phyloP scores from a whole-genome alignment of 64 coral and sea anemone genomes.

The Astreopora myriophthalma region DNA sequence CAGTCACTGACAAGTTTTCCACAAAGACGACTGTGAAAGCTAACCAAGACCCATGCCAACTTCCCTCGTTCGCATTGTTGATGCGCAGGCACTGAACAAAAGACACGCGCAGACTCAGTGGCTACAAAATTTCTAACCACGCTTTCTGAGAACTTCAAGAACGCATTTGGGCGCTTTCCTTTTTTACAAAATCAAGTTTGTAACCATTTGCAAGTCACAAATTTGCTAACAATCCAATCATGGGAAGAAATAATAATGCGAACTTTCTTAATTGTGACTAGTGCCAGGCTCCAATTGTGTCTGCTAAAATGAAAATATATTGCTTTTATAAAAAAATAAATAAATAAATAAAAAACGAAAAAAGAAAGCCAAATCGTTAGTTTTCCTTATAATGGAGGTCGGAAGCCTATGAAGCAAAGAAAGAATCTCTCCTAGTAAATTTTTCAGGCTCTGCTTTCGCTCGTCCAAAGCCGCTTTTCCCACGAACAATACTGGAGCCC shows the following conservation, averaged over 20 bases:
- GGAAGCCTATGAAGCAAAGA: too few species aligned
- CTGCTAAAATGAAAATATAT: too few species aligned
- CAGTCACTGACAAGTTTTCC: not conserved
- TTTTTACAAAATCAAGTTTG: not conserved
- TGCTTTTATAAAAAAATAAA: too few species aligned
- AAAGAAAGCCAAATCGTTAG: too few species aligned
- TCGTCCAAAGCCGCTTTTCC: too few species aligned
- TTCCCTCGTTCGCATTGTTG: conserved; percentile 20
- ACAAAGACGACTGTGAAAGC: not conserved
- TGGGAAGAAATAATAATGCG: not conserved
- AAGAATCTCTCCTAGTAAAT: too few species aligned
- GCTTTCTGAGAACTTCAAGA: not conserved
- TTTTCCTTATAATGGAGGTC: too few species aligned
- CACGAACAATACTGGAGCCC: conserved; percentile 1
- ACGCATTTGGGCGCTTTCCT: not conserved
- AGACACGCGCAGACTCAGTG: conserved; percentile 38
- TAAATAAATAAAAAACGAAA: too few species aligned
- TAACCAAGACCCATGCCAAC: conserved; percentile 28
- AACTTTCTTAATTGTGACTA: not conserved
- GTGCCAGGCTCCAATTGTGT: not conserved
- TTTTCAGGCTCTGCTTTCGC: too few species aligned
- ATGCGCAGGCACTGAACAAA: conserved; percentile 30
- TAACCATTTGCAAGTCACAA: not conserved
- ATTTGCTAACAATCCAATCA: not conserved
- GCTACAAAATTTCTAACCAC: not conserved